These are phyloP conservation scores for Drosophila suboccidentalis DNA, from an alignment of 2,888 invertebrate genomes.

Conservation along the genomic window DNA sequence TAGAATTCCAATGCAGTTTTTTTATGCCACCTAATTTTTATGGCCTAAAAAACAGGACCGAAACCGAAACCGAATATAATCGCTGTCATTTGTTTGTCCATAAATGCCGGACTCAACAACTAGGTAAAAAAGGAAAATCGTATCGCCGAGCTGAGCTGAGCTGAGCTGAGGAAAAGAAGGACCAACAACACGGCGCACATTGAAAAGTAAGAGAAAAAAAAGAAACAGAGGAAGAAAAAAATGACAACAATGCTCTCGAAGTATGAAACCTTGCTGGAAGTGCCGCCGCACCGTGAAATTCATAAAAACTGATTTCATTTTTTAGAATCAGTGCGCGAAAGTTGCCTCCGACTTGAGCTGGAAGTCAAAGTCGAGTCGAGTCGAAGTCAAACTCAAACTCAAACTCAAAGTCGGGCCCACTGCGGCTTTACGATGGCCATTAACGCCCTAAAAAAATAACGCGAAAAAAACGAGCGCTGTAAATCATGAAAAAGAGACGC, in stretches of 20 bases:
- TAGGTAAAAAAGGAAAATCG: conserved; percentile 40
- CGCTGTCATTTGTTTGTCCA: conserved; percentile 70
- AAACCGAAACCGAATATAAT: conserved; percentile 74
- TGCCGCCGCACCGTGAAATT: conserved; percentile 51
- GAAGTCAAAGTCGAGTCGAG: conserved; percentile 7
- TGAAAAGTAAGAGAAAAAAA: conserved; percentile 19
- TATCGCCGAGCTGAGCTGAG: conserved; percentile 1
- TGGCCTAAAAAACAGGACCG: conserved; percentile 78
- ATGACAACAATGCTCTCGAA: conserved; percentile 30
- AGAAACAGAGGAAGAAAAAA: conserved; percentile 28
- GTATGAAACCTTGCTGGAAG: conserved; percentile 26
- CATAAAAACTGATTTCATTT: conserved; percentile 83
- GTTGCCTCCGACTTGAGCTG: conserved; percentile 40
- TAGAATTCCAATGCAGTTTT: conserved; percentile 83
- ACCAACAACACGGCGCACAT: conserved; percentile 19
- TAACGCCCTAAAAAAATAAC: conserved; percentile 77
- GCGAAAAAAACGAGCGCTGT: conserved; percentile 76
- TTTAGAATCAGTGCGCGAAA: conserved; percentile 83
- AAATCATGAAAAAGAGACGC: conserved; percentile 67
- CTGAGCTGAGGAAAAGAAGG: conserved; percentile 9
- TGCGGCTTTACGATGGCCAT: conserved; percentile 76
- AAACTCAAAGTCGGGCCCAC: conserved; percentile 42
- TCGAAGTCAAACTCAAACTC: conserved; percentile 36
- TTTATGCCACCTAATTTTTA: conserved; percentile 79
- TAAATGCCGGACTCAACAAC: conserved; percentile 37